Conservation (phyloP, 2,113 vertebrate species). For the Cariama cristata region DNA sequence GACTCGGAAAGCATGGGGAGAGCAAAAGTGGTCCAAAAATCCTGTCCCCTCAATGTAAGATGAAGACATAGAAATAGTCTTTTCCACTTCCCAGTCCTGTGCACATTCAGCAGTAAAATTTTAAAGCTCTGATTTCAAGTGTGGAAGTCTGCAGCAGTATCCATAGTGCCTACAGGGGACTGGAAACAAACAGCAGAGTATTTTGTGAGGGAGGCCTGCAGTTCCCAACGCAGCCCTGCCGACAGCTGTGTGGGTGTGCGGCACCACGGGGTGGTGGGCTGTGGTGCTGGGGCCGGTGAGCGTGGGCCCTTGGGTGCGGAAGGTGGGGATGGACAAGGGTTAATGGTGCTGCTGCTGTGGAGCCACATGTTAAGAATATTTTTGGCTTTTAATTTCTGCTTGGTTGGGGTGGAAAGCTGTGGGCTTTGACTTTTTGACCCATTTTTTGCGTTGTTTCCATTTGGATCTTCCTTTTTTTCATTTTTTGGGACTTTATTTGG, state of each 20-base stretch:
- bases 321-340: background rate
- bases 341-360: background rate
- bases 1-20: background rate
- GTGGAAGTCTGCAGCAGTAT: background rate
- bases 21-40: background rate
- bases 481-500: background rate
- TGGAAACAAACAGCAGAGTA: background rate
- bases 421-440: background rate
- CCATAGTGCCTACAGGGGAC: background rate
- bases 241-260: background rate
- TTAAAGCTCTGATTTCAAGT: background rate
- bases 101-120: background rate
- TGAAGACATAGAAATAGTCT: background rate
- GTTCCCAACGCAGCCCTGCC: background rate
- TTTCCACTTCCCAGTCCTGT: background rate
- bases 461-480: background rate
- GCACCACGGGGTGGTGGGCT: fast-evolving
- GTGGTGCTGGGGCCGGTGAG: fast-evolving
- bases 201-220: background rate
- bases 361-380: background rate
- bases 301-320: fast-evolving
- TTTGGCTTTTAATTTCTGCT: background rate
- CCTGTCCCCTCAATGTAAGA: background rate
- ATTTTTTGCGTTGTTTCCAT: background rate
- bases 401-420: background rate